phyloP scores from a whole-genome alignment of 1,140 invertebrate genomes.

The Calycopis cecrops region DNA sequence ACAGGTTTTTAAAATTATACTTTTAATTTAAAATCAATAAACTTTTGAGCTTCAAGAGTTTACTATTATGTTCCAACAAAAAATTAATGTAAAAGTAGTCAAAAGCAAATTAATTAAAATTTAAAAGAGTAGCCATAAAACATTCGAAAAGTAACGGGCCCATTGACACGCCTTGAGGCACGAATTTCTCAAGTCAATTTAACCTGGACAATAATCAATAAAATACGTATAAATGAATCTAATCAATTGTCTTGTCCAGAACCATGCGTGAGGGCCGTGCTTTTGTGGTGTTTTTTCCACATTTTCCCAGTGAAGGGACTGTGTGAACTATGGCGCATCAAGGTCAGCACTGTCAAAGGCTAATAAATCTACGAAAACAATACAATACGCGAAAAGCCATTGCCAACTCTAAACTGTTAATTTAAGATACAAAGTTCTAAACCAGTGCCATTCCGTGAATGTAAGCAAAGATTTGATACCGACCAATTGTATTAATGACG shows the following conservation, averaged over 20 bases:
- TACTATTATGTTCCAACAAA: too few relatives aligned
- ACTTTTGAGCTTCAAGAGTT: too few relatives aligned
- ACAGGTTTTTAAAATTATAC: too few relatives aligned
- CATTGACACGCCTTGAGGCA: conserved; percentile 33
- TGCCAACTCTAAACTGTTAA: conserved; percentile 23
- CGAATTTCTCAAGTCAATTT: conserved; percentile 61
- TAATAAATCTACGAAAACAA: conserved; percentile 48
- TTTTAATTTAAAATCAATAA: too few relatives aligned
- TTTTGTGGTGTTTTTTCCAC: conserved; percentile 65
- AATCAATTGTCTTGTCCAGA: conserved; percentile 66
- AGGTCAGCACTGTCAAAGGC: conserved; percentile 63
- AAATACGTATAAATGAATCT: conserved; percentile 48
- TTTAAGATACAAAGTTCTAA: conserved; percentile 24
- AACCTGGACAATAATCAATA: conserved; percentile 63
- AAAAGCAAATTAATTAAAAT: not conserved
- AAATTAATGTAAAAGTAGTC: too few relatives aligned
- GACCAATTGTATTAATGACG: conserved; percentile 23
- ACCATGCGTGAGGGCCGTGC: conserved; percentile 52
- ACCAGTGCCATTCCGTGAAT: conserved; percentile 14
- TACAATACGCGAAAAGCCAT: conserved; percentile 12
- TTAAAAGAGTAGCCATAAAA: not conserved
- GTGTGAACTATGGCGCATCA: conserved; percentile 65
- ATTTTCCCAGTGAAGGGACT: conserved; percentile 68
- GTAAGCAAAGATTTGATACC: conserved; percentile 25
- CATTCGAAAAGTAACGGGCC: conserved; percentile 4